Evolutionary conservation across 2,888 invertebrate genomes (phyloP), one percentile per base, ranked within the genome.

Genomic region (Priocnemis perturbator): DNA sequence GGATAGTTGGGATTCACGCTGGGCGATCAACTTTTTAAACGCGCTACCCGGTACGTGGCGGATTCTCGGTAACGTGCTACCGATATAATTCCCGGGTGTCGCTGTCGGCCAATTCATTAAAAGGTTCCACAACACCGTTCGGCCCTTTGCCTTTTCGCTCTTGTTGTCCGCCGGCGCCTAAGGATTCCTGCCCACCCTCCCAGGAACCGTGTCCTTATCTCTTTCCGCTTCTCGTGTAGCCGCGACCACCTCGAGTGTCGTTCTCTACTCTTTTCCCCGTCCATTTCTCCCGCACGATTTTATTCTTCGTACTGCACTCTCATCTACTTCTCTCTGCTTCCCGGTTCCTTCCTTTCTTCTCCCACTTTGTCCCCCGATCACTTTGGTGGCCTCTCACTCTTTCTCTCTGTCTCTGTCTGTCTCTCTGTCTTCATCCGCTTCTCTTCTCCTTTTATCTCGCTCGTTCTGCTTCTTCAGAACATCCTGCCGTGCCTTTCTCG

Each of bases 71-170:
- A 69, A 52, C 55, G 50, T 37, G 53, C 45, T 58, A 60, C 53
- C 60, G 67, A 67, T 77, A 65, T 72, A 78, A 77, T 78, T 64
- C 23, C 60, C 52, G 37, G 48, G 69, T 69, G 66, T 69, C 60
- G 63, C 62, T 74, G 69, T 74, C 75, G 60, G 60, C 52, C 66
- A 73, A 78, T 78, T 78, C 76, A 63, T 78, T 75, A 75, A 68
- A 73, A 67, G 77, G 50, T 67, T 66, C 56, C 61, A 56, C 56
- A 64, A 60, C 64, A 52, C 47, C 58, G 15, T 60, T 52, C 47
- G 17, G 19, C 20, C 48, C 45, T 23, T 23, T 60, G 26, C 17
- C 57, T 69, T 61, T 61, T 55, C 37, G 30, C 23, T 55, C 37
- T 47, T 48, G 48, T 64, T 62, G 59, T 60, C 15, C 57, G 7